These are phyloP conservation scores for Caenorhabditis imperialis DNA, from an alignment of 2,888 invertebrate genomes.

Conservation along the genomic window DNA sequence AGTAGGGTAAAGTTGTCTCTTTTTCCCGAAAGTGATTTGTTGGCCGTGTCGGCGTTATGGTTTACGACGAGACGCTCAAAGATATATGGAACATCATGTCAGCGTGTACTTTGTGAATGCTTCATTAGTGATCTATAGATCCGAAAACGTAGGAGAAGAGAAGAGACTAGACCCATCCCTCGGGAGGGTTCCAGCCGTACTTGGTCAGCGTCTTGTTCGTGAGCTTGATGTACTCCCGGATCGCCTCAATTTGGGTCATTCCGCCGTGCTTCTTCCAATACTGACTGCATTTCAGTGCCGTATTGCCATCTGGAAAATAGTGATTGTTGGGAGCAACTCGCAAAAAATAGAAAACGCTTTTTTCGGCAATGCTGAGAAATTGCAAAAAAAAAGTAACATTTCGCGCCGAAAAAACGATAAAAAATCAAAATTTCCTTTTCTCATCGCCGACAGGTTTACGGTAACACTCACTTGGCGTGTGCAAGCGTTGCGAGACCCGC, in stretches of 20 bases:
- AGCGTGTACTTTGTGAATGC: too few relatives aligned
- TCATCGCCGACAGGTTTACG: too few relatives aligned
- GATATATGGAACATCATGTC: not conserved
- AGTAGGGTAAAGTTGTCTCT: conserved; percentile 39
- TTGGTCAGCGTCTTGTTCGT: conserved; percentile 67
- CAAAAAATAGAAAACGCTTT: too few relatives aligned
- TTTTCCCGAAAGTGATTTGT: too few relatives aligned
- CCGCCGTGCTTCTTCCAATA: conserved; percentile 62
- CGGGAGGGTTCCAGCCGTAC: conserved; percentile 73
- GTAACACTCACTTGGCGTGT: too few relatives aligned
- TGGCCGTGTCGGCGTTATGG: not conserved
- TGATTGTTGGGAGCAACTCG: too few relatives aligned
- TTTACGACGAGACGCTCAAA: not conserved
- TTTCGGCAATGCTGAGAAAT: too few relatives aligned
- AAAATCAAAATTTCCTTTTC: too few relatives aligned
- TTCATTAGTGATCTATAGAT: too few relatives aligned
- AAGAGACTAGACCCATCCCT: conserved; percentile 61
- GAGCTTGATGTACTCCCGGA: conserved; percentile 66
- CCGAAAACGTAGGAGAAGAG: not conserved
- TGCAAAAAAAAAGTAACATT: too few relatives aligned
- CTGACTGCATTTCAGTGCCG: conserved; percentile 53
- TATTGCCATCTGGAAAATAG: conserved; percentile 69
- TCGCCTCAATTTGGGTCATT: conserved; percentile 62
- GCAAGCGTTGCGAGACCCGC: too few relatives aligned
- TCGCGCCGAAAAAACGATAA: too few relatives aligned